These are phyloP conservation scores for Patella caerulea DNA, from an alignment of 2,888 invertebrate genomes.

Conservation along the genomic window DNA sequence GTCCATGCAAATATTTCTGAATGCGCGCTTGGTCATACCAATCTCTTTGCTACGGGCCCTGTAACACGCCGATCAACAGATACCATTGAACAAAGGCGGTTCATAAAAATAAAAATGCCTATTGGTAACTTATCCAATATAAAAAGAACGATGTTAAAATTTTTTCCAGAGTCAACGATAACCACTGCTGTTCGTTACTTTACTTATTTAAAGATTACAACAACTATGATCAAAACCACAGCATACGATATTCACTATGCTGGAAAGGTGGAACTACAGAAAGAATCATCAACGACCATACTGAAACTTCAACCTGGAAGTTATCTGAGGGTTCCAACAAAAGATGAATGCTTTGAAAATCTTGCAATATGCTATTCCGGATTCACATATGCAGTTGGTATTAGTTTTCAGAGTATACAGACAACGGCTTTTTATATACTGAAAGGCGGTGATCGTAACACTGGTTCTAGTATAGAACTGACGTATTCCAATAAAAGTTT, in stretches of 20 bases:
- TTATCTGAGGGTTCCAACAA: constrained; percentile 16
- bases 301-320: constrained; percentile 22
- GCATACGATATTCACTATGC: background rate
- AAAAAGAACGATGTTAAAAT: too few relatives aligned
- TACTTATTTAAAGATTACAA: background rate
- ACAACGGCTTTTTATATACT: constrained; percentile 8
- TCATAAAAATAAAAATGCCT: too few relatives aligned
- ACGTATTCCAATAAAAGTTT: constrained; percentile 37
- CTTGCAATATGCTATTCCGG: constrained; percentile 24
- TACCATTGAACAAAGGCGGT: too few relatives aligned
- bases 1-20: too few relatives aligned
- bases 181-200: background rate
- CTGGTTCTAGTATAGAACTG: constrained; percentile 41
- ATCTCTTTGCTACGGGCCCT: too few relatives aligned
- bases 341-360: constrained; percentile 21
- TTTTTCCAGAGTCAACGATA: background rate
- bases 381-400: constrained; percentile 23
- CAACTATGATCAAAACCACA: background rate
- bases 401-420: constrained; percentile 19
- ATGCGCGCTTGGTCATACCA: too few relatives aligned
- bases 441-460: constrained; percentile 4
- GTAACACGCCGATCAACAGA: too few relatives aligned
- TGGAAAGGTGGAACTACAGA: constrained; percentile 17
- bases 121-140: too few relatives aligned
- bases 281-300: background rate